Evolutionary conservation across 35 echinoderm and acorn worm species (phyloP), one percentile per base, ranked within the genome.

Genomic region (Heliocidaris tuberculata): DNA sequence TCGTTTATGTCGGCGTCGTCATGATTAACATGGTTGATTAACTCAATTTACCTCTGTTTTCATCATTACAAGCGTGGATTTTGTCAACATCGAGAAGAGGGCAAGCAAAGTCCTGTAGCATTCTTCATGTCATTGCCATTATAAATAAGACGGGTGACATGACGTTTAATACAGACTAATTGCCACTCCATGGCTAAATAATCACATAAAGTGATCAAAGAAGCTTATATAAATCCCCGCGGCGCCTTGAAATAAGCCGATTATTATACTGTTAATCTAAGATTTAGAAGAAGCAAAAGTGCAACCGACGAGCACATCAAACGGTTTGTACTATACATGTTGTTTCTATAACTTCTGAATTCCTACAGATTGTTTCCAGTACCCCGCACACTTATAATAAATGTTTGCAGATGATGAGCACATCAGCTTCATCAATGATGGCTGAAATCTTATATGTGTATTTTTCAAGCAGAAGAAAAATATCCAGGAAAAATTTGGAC

Each of bases 181-280:
- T 78, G 65, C 21, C 21, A 24, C 17, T 78, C 65, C 65, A 24
- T 78, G 65, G 21, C 65, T 21, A 27, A n/a, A 78, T 78, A 78
- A 78, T 78, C 27, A 78, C 65, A 78, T 78, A 19, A 78, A 78
- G 65, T 78, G 65, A 78, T 78, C 65, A 78, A 5, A 7, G 21
- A 27, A n/a, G 65, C 21, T 78, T 78, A 78, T n/a, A 78, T 4
- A 78, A 78, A 78, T 78, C 65, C 65, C 21, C 19, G 65, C 65
- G 87, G 87, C 87, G 87, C 87, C 87, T 48, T 48, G 87, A 47
- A 32, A 89, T 89, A 89, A 89, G 16, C 87, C 19, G 87, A 89
- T 89, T 89, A 89, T 89, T 78, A 78, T 27, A n/a, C 87, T n/a
- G 87, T 47, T 89, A 48, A 89, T 89, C 31, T 89, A 9, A 89